Evolutionary conservation across 30 jellyfish, hydroid and myxozoan species (phyloP).

Genomic region (Hydractinia symbiolongicarpus): DNA sequence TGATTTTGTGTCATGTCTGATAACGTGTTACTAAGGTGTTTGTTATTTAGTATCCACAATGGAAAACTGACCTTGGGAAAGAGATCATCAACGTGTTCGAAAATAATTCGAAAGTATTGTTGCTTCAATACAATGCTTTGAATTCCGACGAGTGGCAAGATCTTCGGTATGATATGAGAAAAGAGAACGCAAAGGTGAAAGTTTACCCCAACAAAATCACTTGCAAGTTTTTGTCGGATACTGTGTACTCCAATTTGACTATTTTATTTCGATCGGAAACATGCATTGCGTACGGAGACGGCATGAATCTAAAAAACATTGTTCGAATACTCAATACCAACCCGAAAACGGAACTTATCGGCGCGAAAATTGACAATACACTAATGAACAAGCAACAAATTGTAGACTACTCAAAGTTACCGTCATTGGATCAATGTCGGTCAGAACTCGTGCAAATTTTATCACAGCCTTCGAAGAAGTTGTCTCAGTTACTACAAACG

Average conservation of each 20-base stretch:
- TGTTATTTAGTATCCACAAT: slow-evolving; percentile 21
- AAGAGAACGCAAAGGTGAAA: slow-evolving; percentile 29
- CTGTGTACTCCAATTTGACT: slow-evolving; percentile 38
- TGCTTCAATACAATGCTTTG: slow-evolving; percentile 50
- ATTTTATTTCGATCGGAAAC: slow-evolving; percentile 42
- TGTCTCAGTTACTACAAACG: slow-evolving; percentile 21
- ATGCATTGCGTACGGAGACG: slow-evolving; percentile 50
- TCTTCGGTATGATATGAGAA: slow-evolving; percentile 44
- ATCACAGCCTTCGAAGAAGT: slow-evolving; percentile 39
- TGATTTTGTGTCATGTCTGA: too few relatives aligned
- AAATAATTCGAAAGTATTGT: slow-evolving; percentile 34
- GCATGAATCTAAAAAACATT: slow-evolving; percentile 25
- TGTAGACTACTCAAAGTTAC: slow-evolving; percentile 51
- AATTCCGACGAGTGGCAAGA: slow-evolving; percentile 54
- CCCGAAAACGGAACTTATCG: slow-evolving; percentile 46
- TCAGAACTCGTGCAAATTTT: slow-evolving; percentile 36
- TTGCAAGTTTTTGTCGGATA: slow-evolving; percentile 26
- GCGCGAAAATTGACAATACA: slow-evolving; percentile 63
- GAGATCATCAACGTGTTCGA: slow-evolving; percentile 38
- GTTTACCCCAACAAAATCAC: slow-evolving; percentile 53
- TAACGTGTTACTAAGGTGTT: too few relatives aligned
- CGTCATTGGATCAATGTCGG: slow-evolving; percentile 32
- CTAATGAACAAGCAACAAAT: slow-evolving; percentile 45
- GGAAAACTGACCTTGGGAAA: slow-evolving; percentile 23
- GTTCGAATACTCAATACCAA: slow-evolving; percentile 34